Conservation (phyloP, 92 coral and sea anemone species). For the Actinernus sp. region DNA sequence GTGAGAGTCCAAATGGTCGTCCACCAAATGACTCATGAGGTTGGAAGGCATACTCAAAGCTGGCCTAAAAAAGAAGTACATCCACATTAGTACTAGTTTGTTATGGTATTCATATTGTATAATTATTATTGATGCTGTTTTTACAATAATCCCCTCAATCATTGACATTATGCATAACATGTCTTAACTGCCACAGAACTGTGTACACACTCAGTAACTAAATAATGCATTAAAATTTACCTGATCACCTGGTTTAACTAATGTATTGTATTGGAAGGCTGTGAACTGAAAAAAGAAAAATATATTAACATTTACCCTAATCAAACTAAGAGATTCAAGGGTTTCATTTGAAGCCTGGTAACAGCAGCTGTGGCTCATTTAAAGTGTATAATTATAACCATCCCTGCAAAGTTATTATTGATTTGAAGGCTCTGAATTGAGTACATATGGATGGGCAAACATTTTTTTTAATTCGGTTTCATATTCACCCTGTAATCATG, state of each 20-base stretch:
- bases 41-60: conserved; percentile 97
- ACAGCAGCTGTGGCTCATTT: too few species aligned
- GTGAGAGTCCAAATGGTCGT: conserved; percentile 96
- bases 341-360: too few species aligned
- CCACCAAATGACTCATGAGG: conserved; percentile 99
- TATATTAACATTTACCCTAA: background rate
- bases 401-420: too few species aligned
- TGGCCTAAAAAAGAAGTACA: conserved; percentile 56
- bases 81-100: background rate
- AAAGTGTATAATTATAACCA: too few species aligned
- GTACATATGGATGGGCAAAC: too few species aligned
- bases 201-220: background rate
- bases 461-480: too few species aligned
- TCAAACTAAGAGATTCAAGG: background rate
- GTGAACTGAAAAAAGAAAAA: conserved; percentile 68
- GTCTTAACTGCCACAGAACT: too few species aligned
- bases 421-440: too few species aligned
- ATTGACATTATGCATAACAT: too few species aligned
- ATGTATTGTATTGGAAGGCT: conserved; percentile 75
- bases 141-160: too few species aligned
- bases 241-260: conserved; percentile 91
- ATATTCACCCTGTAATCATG: too few species aligned
- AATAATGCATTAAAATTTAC: conserved; percentile 21
- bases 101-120: background rate
- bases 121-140: too few species aligned